phyloP scores from a whole-genome alignment of 2,113 vertebrate species.

The Actinemys pallida region DNA sequence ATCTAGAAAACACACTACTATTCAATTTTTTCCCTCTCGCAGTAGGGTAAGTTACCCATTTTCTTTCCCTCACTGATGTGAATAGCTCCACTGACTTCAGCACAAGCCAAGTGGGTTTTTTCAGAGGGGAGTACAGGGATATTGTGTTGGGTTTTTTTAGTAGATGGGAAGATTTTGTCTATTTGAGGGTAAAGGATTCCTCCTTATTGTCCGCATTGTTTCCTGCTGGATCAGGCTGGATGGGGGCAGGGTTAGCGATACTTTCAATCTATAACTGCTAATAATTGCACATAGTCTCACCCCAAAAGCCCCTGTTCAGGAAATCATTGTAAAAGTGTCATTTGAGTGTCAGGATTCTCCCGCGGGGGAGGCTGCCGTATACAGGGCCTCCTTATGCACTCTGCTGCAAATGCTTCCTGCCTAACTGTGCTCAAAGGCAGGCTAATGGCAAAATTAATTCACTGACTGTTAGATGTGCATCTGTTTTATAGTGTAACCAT shows the following conservation, averaged over 20 bases:
- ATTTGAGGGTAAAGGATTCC: not conserved
- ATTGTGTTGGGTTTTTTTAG: not conserved
- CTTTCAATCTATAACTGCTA: not conserved
- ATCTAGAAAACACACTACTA: not conserved
- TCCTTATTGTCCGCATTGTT: not conserved
- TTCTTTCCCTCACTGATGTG: not conserved
- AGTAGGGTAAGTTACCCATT: not conserved
- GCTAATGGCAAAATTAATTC: constrained; percentile 44
- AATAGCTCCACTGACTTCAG: not conserved
- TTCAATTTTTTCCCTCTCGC: not conserved
- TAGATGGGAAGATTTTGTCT: not conserved
- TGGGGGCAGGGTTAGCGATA: not conserved
- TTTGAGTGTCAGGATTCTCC: not conserved
- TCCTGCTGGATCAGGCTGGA: not conserved
- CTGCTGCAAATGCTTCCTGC: constrained; percentile 40
- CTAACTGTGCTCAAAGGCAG: constrained; percentile 37
- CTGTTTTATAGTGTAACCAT: constrained; percentile 22
- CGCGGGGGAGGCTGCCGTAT: not conserved
- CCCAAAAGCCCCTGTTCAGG: not conserved
- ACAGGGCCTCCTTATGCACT: constrained; percentile 39
- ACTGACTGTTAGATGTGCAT: not conserved
- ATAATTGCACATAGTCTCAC: not conserved
- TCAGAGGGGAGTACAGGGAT: not conserved
- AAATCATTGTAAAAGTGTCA: not conserved
- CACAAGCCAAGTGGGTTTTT: not conserved